Conservation (phyloP, 2,797 vertebrate genomes). For the Peromyscus melanophrys region DNA sequence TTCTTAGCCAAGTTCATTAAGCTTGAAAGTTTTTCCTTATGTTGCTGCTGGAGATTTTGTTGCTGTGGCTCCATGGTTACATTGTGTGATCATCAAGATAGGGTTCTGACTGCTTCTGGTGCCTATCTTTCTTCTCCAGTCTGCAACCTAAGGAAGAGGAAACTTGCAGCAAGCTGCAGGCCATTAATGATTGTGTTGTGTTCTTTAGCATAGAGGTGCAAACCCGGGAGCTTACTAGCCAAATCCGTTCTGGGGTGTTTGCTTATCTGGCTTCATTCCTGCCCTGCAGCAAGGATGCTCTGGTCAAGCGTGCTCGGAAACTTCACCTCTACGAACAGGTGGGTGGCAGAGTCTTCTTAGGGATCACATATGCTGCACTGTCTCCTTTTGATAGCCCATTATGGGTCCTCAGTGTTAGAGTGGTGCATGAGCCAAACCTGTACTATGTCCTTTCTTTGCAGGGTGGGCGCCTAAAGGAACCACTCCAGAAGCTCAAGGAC, state of each 20-base stretch:
- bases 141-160: background rate
- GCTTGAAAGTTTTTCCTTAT: constrained; percentile 31
- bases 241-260: constrained; percentile 93
- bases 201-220: constrained; percentile 93
- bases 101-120: background rate
- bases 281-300: constrained; percentile 95
- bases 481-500: constrained; percentile 94
- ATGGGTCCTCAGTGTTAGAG: background rate
- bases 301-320: constrained; percentile 94
- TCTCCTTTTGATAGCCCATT: fast-evolving
- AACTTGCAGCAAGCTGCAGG: background rate
- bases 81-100: background rate
- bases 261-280: constrained; percentile 95
- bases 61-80: background rate
- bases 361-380: fast-evolving
- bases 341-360: background rate
- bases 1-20: background rate
- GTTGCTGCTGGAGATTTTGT: background rate
- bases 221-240: constrained; percentile 92
- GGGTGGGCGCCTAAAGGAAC: constrained; percentile 92
- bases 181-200: constrained; percentile 71
- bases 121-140: background rate
- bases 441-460: constrained; percentile 80
- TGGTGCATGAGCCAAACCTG: fast-evolving
- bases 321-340: constrained; percentile 92